Evolutionary conservation across 2,888 invertebrate genomes (phyloP), one percentile per base, ranked within the genome.

Genomic region (Hypsopygia costalis): DNA sequence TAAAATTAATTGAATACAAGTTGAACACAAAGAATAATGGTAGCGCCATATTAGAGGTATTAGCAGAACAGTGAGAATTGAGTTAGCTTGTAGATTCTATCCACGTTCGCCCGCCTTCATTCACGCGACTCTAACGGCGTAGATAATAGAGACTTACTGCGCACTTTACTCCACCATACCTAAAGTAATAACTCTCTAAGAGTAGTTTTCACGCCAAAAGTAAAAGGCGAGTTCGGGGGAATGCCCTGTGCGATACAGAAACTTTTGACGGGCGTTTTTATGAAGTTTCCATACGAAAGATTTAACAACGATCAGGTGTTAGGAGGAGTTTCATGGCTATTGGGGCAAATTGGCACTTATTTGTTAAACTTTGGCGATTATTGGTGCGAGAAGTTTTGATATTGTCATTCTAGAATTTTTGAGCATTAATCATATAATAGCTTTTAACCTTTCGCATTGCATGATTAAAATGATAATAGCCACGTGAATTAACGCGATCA

Each of bases 131-230:
- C 79, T 86, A 85, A 85, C 83, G 79, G 81, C 76, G 78, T 63
- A 81, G 82, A 86, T 86, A 86, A 86, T 86, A 80, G 81, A 85
- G 85, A 86, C 82, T 86, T 87, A 86, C 82, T 78, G 83, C 79
- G 78, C 80, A 81, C 82, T 87, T 85, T 81, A 85, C 80, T 79
- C 58, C 68, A 52, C 76, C 66, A 77, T 81, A 81, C 80, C 76
- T 77, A 80, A 66, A 71, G 78, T 76, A 73, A 83, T 86, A 83
- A 85, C 67, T 81, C 75, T 72, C 60, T 33, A 55, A 45, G 68
- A 72, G 75, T 76, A 82, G 78, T 80, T 81, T 69, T 62, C 70
- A 69, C 64, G 59, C 64, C 67, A 63, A 64, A 71, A 68, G 64
- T 68, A 67, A 65, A 64, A 62, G 64, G 52, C 48, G 50, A 51